A percentile compares a stretch with the other conserved stretches of the same genome.
phyloP scores from a whole-genome alignment of 1,140 invertebrate genomes.

The Hydropsyche tenuis region DNA sequence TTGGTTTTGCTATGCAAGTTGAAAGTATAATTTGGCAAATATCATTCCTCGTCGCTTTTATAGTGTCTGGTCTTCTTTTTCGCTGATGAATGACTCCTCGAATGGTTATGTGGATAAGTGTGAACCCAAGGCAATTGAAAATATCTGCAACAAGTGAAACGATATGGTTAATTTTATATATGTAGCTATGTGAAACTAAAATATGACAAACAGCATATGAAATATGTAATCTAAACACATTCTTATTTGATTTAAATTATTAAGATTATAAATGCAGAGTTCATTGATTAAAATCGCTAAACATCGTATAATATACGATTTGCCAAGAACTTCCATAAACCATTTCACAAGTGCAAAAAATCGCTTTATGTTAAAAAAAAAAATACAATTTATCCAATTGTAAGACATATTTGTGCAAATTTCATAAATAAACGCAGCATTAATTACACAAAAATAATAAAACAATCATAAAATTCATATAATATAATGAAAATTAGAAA shows the following conservation, averaged over 20 bases:
- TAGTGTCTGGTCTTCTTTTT: not conserved
- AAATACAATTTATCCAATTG: not conserved
- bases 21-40: not conserved
- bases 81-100: not conserved
- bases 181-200: not conserved
- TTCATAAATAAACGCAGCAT: not conserved
- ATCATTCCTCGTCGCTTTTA: slow-evolving; percentile 3
- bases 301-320: not conserved
- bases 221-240: not conserved
- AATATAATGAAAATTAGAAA: slow-evolving; percentile 10
- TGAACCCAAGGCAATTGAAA: slow-evolving; percentile 18
- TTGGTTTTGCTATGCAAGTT: too few relatives aligned
- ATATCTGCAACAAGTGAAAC: not conserved
- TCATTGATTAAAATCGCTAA: not conserved
- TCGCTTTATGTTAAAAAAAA: not conserved
- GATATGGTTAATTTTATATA: too few relatives aligned
- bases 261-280: not conserved
- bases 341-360: too few relatives aligned
- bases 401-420: not conserved
- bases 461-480: too few relatives aligned
- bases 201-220: too few relatives aligned
- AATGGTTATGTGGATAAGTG: not conserved
- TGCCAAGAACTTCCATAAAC: too few relatives aligned
- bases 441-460: not conserved
- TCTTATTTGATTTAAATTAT: not conserved